Evolutionary conservation across 2,888 invertebrate genomes (phyloP).

Genomic region (Pycnomerus fuliginosus): DNA sequence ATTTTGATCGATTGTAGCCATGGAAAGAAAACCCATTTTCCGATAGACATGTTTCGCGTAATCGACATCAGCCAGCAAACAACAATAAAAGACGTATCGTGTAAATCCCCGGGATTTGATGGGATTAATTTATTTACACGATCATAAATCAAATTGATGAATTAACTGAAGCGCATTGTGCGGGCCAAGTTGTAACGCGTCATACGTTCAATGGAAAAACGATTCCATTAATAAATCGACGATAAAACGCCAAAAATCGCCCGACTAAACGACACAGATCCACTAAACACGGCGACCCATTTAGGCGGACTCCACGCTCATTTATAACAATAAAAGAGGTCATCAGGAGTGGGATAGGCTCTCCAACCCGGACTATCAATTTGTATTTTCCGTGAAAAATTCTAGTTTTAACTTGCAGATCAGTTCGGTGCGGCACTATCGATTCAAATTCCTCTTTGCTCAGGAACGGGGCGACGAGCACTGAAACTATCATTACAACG

Average conservation of each 20-base stretch:
- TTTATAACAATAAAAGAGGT: conserved; percentile 3
- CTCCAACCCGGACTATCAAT: too few relatives aligned
- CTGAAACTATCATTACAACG: too few relatives aligned
- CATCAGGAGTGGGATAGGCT: too few relatives aligned
- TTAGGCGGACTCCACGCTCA: conserved; percentile 7
- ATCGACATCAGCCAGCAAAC: too few relatives aligned
- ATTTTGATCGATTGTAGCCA: too few relatives aligned
- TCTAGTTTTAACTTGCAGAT: too few relatives aligned
- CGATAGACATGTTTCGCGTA: conserved; percentile 20
- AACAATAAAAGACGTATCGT: conserved; percentile 21
- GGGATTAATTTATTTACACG: conserved; percentile 21
- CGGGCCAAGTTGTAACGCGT: conserved; percentile 14
- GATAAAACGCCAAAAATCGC: conserved; percentile 14
- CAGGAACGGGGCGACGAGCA: too few relatives aligned
- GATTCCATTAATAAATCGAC: conserved; percentile 4
- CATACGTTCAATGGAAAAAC: conserved; percentile 6
- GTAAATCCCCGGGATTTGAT: conserved; percentile 21
- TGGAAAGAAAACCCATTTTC: conserved; percentile 20
- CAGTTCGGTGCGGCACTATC: too few relatives aligned
- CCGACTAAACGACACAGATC: conserved; percentile 12
- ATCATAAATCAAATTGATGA: conserved; percentile 21
- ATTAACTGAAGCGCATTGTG: conserved; percentile 19
- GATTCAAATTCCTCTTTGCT: too few relatives aligned
- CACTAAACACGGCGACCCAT: too few relatives aligned
- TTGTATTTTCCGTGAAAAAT: too few relatives aligned